phyloP scores from a whole-genome alignment of 1,140 invertebrate genomes.

The Hetaerina americana region DNA sequence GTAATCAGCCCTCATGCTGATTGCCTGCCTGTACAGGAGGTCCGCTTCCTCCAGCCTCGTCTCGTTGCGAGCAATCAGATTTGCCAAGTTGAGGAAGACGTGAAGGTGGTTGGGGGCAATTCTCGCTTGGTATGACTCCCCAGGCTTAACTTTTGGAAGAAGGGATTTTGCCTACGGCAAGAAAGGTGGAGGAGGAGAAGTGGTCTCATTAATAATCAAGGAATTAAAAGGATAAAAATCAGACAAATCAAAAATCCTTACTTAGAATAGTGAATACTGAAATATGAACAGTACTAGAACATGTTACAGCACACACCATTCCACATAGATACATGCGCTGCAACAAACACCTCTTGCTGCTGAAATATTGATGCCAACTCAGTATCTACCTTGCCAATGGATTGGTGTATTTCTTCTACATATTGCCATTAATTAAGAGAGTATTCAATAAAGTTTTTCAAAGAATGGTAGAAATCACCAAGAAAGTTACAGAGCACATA shows the following conservation, averaged over 20 bases:
- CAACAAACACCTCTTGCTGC: too few species aligned
- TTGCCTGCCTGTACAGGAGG: slow-evolving; percentile 82
- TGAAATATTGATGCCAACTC: too few species aligned
- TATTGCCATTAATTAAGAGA: too few species aligned
- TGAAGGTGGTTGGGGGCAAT: slow-evolving; percentile 94
- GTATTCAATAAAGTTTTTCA: too few species aligned
- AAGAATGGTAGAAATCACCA: too few species aligned
- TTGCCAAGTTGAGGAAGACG: slow-evolving; percentile 90
- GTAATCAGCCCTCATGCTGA: slow-evolving; percentile 94
- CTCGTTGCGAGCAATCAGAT: slow-evolving; percentile 85
- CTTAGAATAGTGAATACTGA: not conserved
- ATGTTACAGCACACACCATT: too few species aligned
- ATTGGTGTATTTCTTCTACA: too few species aligned
- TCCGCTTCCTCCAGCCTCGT: slow-evolving; percentile 88
- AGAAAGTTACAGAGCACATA: too few species aligned
- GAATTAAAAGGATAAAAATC: not conserved
- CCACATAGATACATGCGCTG: too few species aligned
- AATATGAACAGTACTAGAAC: not conserved
- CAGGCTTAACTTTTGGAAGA: slow-evolving; percentile 78
- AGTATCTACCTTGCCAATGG: too few species aligned
- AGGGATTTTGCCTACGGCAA: slow-evolving; percentile 62
- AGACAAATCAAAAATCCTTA: not conserved
- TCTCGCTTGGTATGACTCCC: slow-evolving; percentile 86
- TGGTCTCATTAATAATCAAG: not conserved
- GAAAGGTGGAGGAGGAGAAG: too few species aligned